Percentiles rank a stretch among this genome's conserved stretches.
Conservation (phyloP, 1,140 invertebrate genomes). For the Subanguina moxae region DNA sequence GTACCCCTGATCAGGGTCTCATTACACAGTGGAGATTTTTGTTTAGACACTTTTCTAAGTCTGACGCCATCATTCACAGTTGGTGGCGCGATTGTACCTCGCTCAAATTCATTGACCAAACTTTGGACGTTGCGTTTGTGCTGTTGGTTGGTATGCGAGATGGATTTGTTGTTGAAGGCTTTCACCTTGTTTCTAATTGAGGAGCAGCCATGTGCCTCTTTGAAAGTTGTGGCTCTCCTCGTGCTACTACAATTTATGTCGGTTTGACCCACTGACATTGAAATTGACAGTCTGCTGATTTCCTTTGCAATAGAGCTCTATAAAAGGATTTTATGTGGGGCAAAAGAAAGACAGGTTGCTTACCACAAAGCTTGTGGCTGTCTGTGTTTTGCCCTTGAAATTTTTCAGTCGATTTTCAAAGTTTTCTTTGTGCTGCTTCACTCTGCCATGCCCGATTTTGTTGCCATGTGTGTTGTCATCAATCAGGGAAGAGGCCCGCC, state of each 20-base stretch:
- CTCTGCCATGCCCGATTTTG: neutral
- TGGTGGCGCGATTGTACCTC: neutral
- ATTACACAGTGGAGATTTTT: too few species aligned
- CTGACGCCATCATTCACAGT: too few species aligned
- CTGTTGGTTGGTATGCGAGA: neutral
- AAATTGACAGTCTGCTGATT: slow-evolving; percentile 1
- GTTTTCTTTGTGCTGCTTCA: slow-evolving; percentile 1
- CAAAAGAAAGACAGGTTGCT: neutral
- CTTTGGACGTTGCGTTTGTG: neutral
- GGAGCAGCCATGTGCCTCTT: neutral
- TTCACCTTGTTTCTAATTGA: neutral
- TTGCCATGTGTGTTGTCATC: too few species aligned
- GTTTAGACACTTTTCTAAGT: too few species aligned
- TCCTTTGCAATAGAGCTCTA: slow-evolving; percentile 2
- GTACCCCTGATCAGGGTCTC: too few species aligned
- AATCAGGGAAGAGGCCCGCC: too few species aligned
- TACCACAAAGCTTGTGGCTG: slow-evolving; percentile 2
- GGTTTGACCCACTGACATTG: neutral
- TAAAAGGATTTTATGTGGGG: neutral
- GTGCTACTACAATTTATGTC: neutral
- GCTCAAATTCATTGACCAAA: neutral
- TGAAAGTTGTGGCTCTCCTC: neutral
- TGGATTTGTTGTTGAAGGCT: neutral
- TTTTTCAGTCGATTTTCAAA: slow-evolving; percentile 5
- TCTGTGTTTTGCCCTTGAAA: neutral